phyloP scores from a whole-genome alignment of 2,113 vertebrate species.

The Barbus barbus region DNA sequence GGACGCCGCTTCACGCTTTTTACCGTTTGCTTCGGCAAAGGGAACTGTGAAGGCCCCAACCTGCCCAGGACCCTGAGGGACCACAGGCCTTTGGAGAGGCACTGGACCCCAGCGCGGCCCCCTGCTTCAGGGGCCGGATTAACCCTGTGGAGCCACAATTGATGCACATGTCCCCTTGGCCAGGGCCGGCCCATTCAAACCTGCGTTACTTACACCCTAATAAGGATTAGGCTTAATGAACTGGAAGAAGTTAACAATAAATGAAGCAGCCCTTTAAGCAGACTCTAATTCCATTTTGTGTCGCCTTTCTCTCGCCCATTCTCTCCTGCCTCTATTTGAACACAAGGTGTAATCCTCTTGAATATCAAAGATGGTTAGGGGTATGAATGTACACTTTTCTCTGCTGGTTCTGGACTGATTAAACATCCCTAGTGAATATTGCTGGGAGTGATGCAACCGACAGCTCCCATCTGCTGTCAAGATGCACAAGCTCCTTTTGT shows the following conservation, averaged over 20 bases:
- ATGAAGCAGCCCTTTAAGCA: constrained; percentile 86
- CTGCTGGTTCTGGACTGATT: constrained; percentile 81
- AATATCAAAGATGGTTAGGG: constrained; percentile 96
- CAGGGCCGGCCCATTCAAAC: constrained; percentile 82
- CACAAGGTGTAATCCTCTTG: constrained; percentile 98
- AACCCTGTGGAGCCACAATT: constrained; percentile 84
- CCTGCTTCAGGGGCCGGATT: constrained; percentile 81
- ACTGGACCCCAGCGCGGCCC: constrained; percentile 38
- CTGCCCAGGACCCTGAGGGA: constrained; percentile 60
- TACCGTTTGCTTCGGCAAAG: constrained; percentile 51
- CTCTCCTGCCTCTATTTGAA: constrained; percentile 72
- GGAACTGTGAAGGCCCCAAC: constrained; percentile 51
- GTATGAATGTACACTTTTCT: constrained; percentile 95
- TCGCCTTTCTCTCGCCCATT: constrained; percentile 69
- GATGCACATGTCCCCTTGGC: constrained; percentile 85
- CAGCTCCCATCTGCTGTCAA: constrained; percentile 74
- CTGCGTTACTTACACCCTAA: constrained; percentile 84
- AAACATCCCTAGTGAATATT: constrained; percentile 78
- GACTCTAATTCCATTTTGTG: constrained; percentile 89
- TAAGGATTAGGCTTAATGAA: constrained; percentile 98
- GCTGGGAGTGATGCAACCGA: constrained; percentile 60
- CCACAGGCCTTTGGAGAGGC: constrained; percentile 55
- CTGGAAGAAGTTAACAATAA: constrained; percentile 98
- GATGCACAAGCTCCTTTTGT: constrained; percentile 4
- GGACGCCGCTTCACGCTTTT: constrained; percentile 70